These are phyloP conservation scores for Lasioglossum albipes DNA, from an alignment of 1,140 invertebrate genomes.

Conservation along the genomic window DNA sequence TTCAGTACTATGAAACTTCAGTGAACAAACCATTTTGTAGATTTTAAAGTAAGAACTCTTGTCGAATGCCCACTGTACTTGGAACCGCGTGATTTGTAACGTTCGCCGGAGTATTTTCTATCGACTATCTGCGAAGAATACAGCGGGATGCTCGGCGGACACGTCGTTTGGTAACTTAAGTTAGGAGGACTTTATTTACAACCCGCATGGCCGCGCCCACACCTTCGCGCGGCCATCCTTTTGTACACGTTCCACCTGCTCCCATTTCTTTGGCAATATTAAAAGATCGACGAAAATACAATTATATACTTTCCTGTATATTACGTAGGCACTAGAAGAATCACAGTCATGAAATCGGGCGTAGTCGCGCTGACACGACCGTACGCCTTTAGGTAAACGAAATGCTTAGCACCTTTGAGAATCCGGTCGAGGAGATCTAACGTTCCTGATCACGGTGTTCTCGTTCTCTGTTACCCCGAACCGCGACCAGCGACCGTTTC, in stretches of 20 bases:
- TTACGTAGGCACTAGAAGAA: conserved; percentile 73
- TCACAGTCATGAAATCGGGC: conserved; percentile 70
- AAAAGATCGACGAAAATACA: conserved; percentile 56
- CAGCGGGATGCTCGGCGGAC: conserved; percentile 20
- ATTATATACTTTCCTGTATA: conserved; percentile 38
- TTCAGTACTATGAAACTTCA: too few species aligned
- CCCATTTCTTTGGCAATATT: conserved; percentile 68
- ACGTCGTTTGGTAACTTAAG: conserved; percentile 63
- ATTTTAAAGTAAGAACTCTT: too few species aligned
- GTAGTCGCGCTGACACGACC: conserved; percentile 27
- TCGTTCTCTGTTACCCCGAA: too few species aligned
- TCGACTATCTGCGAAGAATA: conserved; percentile 16
- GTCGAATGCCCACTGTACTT: neutral
- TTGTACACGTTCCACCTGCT: conserved; percentile 49
- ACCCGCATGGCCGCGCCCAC: conserved; percentile 22
- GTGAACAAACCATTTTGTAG: too few species aligned
- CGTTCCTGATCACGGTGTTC: neutral
- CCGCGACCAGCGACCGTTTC: neutral
- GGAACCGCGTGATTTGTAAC: conserved; percentile 3
- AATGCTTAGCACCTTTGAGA: conserved; percentile 31
- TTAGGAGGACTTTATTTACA: conserved; percentile 63
- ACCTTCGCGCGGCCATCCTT: conserved; percentile 18
- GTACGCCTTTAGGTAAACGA: conserved; percentile 55
- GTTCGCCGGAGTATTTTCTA: conserved; percentile 21
- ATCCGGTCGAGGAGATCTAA: conserved; percentile 8